Conservation (phyloP, 2,113 vertebrate species). For the Ctenodactylus gundi region DNA sequence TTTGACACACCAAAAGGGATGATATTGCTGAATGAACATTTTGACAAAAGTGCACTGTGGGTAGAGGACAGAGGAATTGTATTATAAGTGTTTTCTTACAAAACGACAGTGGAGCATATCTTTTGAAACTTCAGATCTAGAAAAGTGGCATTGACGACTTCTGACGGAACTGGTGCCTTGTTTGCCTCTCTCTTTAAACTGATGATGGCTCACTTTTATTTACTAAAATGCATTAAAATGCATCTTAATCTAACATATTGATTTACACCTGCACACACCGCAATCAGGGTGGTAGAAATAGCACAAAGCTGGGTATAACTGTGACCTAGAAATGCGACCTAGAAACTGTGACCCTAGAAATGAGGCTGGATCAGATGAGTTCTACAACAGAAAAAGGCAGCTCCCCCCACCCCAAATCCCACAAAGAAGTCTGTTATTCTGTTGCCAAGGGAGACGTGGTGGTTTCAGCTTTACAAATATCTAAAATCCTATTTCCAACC, state of each 20-base stretch:
- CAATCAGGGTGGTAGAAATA: neutral
- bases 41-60: neutral
- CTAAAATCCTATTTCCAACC: neutral
- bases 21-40: neutral
- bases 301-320: neutral
- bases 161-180: neutral
- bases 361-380: too few relatives aligned
- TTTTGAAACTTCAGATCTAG: neutral
- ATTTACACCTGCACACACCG: neutral
- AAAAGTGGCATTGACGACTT: constrained; percentile 12
- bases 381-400: neutral
- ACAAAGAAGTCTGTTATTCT: too few relatives aligned
- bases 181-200: neutral
- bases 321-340: too few relatives aligned
- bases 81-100: constrained; percentile 24
- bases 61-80: neutral
- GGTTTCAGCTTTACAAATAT: neutral
- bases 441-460: neutral
- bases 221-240: too few relatives aligned
- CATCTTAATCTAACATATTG: neutral
- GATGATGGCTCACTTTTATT: neutral
- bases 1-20: neutral
- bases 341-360: too few relatives aligned
- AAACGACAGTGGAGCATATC: neutral
- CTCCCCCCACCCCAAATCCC: too few relatives aligned